A percentile compares a stretch with the other conserved stretches of the same genome.
These are phyloP conservation scores for Zonitis immaculata DNA, from an alignment of 2,888 invertebrate genomes.

Conservation along the genomic window DNA sequence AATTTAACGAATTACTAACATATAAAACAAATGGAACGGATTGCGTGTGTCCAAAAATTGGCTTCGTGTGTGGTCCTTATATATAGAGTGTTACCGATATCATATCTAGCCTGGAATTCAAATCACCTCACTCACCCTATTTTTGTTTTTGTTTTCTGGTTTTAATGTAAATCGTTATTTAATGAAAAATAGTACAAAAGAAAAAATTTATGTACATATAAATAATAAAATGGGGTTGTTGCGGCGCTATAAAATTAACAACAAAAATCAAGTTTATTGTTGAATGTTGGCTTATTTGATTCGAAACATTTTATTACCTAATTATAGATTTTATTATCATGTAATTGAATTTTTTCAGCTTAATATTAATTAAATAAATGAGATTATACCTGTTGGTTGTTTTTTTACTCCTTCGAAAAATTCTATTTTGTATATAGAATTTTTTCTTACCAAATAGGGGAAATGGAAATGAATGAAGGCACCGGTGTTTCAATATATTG, in stretches of 20 bases:
- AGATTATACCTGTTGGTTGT: too few species aligned
- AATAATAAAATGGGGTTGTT: not conserved
- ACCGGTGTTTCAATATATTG: constrained; percentile 39
- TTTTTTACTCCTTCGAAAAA: too few species aligned
- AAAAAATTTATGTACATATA: too few species aligned
- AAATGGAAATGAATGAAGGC: constrained; percentile 8
- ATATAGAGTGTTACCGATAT: constrained; percentile 16
- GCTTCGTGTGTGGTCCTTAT: constrained; percentile 21
- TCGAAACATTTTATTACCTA: not conserved
- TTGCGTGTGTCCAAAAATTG: constrained; percentile 21
- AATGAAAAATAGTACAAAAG: too few species aligned
- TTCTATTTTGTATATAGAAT: too few species aligned
- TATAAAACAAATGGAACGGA: constrained; percentile 4
- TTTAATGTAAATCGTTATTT: too few species aligned
- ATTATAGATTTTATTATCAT: not conserved
- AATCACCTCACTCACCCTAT: constrained; percentile 9
- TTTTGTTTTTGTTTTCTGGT: too few species aligned
- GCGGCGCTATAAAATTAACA: not conserved
- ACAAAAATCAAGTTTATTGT: not conserved
- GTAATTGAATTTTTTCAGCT: not conserved
- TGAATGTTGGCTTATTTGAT: not conserved
- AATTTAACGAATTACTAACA: constrained; percentile 21
- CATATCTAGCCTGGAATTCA: constrained; percentile 23
- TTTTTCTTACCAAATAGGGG: too few species aligned
- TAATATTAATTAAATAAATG: not conserved